phyloP scores from a whole-genome alignment of 2,888 invertebrate species.

The Sinelater perroti region DNA sequence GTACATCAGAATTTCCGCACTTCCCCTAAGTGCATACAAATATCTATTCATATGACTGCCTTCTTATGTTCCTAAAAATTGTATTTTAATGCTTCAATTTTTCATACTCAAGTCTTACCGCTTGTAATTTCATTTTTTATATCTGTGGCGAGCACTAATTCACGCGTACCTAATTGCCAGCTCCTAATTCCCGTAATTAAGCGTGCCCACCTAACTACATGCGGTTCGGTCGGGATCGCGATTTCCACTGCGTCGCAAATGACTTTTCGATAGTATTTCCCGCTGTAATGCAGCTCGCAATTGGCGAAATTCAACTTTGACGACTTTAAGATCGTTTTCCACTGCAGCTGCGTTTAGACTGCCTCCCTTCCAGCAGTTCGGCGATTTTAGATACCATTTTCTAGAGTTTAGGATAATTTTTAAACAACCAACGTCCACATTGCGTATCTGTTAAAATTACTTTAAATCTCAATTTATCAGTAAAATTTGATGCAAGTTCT shows the following conservation, averaged over 20 bases:
- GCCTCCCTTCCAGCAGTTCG: neutral
- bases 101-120: no score
- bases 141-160: constrained; percentile 25
- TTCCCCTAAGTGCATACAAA: no score
- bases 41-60: no score
- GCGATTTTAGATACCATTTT: no score
- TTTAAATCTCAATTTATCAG: constrained; percentile 3
- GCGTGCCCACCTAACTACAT: constrained; percentile 33
- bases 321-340: constrained; percentile 38
- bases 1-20: no score
- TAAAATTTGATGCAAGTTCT: neutral
- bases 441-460: no score
- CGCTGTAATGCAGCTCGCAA: constrained; percentile 48
- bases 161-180: constrained; percentile 32
- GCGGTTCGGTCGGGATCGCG: constrained; percentile 27
- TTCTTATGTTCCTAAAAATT: no score
- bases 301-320: constrained; percentile 50
- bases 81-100: no score
- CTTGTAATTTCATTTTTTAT: no score
- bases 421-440: no score
- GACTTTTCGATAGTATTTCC: constrained; percentile 50
- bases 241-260: constrained; percentile 47
- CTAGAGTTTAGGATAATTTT: no score
- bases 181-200: constrained; percentile 37
- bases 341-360: constrained; percentile 20